These are phyloP conservation scores for Tapirus indicus DNA, from an alignment of 2,797 vertebrate genomes.

Conservation along the genomic window DNA sequence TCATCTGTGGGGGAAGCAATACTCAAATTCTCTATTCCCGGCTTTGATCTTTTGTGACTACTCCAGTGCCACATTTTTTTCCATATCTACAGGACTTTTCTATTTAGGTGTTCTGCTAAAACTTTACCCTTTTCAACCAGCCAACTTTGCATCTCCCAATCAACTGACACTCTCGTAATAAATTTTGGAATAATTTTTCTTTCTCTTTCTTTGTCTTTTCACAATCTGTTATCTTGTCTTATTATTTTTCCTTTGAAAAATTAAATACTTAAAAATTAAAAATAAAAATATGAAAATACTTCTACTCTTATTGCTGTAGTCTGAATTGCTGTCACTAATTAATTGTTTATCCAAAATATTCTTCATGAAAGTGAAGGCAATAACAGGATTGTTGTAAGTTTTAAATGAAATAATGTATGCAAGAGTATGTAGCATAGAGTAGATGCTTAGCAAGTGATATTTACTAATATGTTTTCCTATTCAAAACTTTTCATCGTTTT, in stretches of 20 bases:
- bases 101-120: not conserved
- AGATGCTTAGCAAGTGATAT: not conserved
- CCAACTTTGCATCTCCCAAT: not conserved
- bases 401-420: not conserved
- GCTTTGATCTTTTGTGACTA: not conserved
- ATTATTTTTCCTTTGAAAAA: slow-evolving; percentile 30
- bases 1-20: not conserved
- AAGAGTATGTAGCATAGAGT: not conserved
- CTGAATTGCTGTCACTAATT: not conserved
- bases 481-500: not conserved
- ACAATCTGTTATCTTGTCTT: not conserved
- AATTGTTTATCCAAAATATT: not conserved
- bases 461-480: not conserved
- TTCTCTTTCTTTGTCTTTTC: slow-evolving; percentile 2
- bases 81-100: not conserved
- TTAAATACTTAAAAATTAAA: not conserved
- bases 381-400: not conserved
- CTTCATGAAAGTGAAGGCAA: not conserved
- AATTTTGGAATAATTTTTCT: not conserved
- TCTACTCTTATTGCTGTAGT: not conserved
- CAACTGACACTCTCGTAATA: not conserved
- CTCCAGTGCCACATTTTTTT: not conserved
- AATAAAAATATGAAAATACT: not conserved
- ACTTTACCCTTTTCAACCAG: not conserved
- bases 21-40: not conserved